Evolutionary conservation across 92 coral and sea anemone species (phyloP), one percentile per base, ranked within the genome.

Genomic region (Epizoanthus scotinus): DNA sequence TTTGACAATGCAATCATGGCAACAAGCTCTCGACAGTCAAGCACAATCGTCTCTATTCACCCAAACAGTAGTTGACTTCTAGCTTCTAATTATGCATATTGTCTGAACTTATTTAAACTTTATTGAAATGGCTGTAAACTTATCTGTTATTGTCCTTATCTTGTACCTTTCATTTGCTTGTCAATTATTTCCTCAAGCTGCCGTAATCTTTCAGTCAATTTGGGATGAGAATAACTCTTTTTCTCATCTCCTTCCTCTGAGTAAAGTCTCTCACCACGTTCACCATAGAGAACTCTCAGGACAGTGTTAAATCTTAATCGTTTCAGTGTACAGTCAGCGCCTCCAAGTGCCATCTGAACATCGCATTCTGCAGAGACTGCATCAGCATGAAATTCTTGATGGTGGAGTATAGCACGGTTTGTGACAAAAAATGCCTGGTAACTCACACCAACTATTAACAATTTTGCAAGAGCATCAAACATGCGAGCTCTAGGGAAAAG

Each of bases 381-480:
- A 57, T 96, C 99, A 3, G 99, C 99, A 56, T 68, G 82, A 83
- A 87, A 93, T 71, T 96, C 99, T 63, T 86, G 94, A 58, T 77
- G 67, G 69, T 91, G 90, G 36, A 78, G 89, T 10, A 96, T 84
- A 13, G 70, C 60, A 8, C 90, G 82, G 20, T 87, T 82, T 6
- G 87, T 84, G 63, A 78, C 62, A 44, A 74, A 72, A 67, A 83
- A 93, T 28, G 87, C 60, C n/a, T 79, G 67, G 73, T 85, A 91
- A 65, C 99, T 93, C 20, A 85, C 38, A 59, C 86, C 79, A 81
- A 91, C 86, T 2, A 96, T 53, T 2, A 65, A n/a, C 19, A 91
- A 24, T 88, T 88, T 96, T 18, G 87, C 64, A 36, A 89, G 26
- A 50, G 83, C 81, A 73, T 89, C 87, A 9, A 84, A 47, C 24